Percentiles rank a stretch among this genome's conserved stretches.
Conservation (phyloP, 2,797 vertebrate genomes). For the Anomalospiza imberbis region DNA sequence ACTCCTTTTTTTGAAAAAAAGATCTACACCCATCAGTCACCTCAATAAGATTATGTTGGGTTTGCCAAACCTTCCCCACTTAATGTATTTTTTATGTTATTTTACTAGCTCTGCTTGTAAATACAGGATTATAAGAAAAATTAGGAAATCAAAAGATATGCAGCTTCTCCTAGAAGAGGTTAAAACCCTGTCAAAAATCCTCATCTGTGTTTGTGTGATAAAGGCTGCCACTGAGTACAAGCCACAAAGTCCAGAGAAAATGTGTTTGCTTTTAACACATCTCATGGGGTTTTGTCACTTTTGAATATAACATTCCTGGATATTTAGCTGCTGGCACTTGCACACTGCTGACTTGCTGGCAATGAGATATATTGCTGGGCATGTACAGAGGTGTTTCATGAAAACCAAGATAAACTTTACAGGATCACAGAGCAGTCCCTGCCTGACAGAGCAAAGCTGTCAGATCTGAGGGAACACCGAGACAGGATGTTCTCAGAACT, state of each 20-base stretch:
- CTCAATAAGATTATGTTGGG: not conserved
- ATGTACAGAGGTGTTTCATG: not conserved
- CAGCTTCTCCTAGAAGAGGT: not conserved
- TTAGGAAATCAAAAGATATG: not conserved
- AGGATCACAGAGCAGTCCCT: not conserved
- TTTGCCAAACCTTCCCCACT: not conserved
- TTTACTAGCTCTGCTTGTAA: not conserved
- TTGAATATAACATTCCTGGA: not conserved
- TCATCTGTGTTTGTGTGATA: conserved; percentile 33
- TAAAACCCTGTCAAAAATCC: conserved; percentile 18
- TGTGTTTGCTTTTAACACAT: not conserved
- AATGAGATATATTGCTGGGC: not conserved
- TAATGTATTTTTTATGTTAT: not conserved
- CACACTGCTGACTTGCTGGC: not conserved
- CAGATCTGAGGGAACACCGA: not conserved
- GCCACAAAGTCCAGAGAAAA: not conserved
- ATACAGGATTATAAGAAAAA: conserved; percentile 7
- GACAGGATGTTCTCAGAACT: not conserved
- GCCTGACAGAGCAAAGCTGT: not conserved
- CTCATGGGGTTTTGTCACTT: not conserved
- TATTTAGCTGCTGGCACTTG: not conserved
- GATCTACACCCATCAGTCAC: not conserved
- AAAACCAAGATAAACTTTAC: conserved; percentile 8
- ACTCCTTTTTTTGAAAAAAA: not conserved
- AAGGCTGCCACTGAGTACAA: not conserved